A percentile compares a stretch with the other conserved stretches of the same genome.
phyloP scores from a whole-genome alignment of 2,888 invertebrate species.

The Tenthredo scrophulariae region DNA sequence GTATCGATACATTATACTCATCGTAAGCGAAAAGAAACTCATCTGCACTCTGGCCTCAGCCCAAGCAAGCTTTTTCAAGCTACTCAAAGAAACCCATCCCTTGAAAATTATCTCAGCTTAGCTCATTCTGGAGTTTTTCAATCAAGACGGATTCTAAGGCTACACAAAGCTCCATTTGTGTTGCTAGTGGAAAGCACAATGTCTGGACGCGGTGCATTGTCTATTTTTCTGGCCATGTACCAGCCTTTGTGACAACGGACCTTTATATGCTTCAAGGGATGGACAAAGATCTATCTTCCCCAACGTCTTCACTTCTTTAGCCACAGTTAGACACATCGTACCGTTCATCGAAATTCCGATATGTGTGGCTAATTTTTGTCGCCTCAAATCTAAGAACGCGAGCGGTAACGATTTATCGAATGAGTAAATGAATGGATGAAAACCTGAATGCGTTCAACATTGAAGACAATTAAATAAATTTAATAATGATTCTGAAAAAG shows the following conservation, averaged over 20 bases:
- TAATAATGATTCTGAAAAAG: not conserved
- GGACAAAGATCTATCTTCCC: not conserved
- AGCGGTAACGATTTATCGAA: not conserved
- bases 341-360: not conserved
- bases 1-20: not conserved
- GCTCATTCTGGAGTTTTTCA: slow-evolving; percentile 37
- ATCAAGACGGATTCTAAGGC: slow-evolving; percentile 19
- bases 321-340: not conserved
- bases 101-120: slow-evolving; percentile 45
- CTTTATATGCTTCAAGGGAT: not conserved
- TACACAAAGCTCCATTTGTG: slow-evolving; percentile 52
- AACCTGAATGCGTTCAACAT: not conserved
- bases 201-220: slow-evolving; percentile 49
- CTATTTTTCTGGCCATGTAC: slow-evolving; percentile 43
- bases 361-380: not conserved
- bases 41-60: not conserved
- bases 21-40: not conserved
- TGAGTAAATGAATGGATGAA: not conserved
- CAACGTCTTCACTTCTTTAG: not conserved
- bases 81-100: slow-evolving; percentile 29
- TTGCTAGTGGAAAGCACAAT: slow-evolving; percentile 52
- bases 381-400: not conserved
- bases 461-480: not conserved
- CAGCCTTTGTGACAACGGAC: slow-evolving; percentile 8
- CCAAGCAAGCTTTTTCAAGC: not conserved